Conservation (phyloP, 2,797 vertebrate genomes). For the Sebastes kiyomatsui region DNA sequence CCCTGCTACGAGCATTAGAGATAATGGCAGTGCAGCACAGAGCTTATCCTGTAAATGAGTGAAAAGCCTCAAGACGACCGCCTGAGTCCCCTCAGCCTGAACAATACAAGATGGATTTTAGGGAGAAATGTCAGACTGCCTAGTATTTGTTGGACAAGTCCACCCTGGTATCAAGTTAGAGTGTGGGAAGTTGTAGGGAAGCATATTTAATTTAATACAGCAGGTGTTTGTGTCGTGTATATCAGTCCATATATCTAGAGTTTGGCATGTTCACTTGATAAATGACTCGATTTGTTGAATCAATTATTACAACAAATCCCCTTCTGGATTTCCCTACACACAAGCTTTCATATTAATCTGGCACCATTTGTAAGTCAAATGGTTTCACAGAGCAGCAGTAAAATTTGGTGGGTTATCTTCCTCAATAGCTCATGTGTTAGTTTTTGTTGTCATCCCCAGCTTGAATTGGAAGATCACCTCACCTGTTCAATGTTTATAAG, state of each 20-base stretch:
- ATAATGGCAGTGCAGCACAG: conserved; percentile 20
- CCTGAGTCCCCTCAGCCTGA: neutral
- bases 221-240: neutral
- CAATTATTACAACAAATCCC: neutral
- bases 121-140: neutral
- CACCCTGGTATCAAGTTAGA: neutral
- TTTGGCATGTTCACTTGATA: neutral
- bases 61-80: neutral
- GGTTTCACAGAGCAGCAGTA: neutral
- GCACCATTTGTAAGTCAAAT: neutral
- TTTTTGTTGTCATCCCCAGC: neutral
- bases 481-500: neutral
- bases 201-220: neutral
- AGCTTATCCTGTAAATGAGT: conserved; percentile 30
- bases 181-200: neutral
- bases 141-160: neutral
- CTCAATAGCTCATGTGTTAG: neutral
- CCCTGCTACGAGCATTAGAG: conserved; percentile 19
- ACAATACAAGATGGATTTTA: neutral
- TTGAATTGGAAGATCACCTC: neutral
- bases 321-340: neutral
- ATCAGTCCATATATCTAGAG: no score
- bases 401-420: neutral
- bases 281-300: neutral
- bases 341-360: neutral